Evolutionary conservation across 35 echinoderm and acorn worm species (phyloP).

Genomic region (Acanthaster planci): DNA sequence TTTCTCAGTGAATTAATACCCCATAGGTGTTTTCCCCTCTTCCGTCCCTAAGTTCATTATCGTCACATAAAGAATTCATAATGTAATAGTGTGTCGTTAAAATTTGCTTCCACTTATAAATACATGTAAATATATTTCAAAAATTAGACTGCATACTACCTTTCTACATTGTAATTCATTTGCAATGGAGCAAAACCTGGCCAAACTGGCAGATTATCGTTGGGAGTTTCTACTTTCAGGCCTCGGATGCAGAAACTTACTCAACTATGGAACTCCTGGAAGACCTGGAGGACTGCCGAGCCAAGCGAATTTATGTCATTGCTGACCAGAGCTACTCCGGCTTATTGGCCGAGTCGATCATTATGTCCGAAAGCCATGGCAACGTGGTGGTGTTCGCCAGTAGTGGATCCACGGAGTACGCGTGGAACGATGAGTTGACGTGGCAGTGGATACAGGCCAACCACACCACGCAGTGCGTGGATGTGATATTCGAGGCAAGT

Average conservation of each 20-base stretch:
- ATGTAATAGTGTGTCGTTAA: too few relatives aligned
- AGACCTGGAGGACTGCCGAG: slow-evolving; percentile 74
- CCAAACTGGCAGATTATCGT: too few relatives aligned
- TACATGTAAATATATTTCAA: too few relatives aligned
- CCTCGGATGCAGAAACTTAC: slow-evolving; percentile 62
- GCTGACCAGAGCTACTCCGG: slow-evolving; percentile 98
- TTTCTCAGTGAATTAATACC: too few relatives aligned
- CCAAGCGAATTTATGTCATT: slow-evolving; percentile 75
- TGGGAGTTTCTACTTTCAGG: slow-evolving; percentile 54
- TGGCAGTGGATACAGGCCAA: slow-evolving; percentile 71
- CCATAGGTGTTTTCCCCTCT: too few relatives aligned
- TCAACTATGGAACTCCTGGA: slow-evolving; percentile 59
- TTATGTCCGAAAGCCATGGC: slow-evolving; percentile 8
- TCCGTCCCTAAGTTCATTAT: too few relatives aligned
- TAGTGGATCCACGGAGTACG: slow-evolving; percentile 75
- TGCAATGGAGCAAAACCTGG: too few relatives aligned
- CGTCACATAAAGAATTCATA: too few relatives aligned
- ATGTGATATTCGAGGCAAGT: slow-evolving; percentile 63
- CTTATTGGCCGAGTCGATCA: slow-evolving; percentile 40
- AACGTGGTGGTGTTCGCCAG: slow-evolving; percentile 82
- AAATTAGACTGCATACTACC: too few relatives aligned
- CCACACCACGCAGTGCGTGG: slow-evolving; percentile 79
- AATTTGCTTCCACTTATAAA: too few relatives aligned
- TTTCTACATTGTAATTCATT: too few relatives aligned
- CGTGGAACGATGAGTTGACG: slow-evolving; percentile 83